Evolutionary conservation across 2,888 invertebrate genomes (phyloP), one percentile per base, ranked within the genome.

Genomic region (Drosophila paucipuncta): DNA sequence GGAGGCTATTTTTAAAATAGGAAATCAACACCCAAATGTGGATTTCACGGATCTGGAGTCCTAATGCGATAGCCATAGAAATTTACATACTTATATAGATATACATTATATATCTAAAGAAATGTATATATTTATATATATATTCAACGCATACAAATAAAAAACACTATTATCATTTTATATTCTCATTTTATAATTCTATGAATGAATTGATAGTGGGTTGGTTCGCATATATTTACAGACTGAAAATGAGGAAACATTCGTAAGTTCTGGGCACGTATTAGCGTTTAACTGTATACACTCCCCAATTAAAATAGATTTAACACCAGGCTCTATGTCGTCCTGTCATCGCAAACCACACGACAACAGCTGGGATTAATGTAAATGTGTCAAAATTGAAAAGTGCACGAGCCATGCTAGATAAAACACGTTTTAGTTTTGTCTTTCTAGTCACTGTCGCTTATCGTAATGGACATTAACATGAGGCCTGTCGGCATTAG

Each of bases 391-490:
- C 35, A 31, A 18, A 37, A 59, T 31, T 43, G 35, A 31, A 43
- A 43, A 59, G 30, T 43, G 16, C 22, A 31, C 31, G 43, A 58
- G 52, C 6, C 43, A 49, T 37, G 6, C 35, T 16, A 70, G 43
- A 59, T 53, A 41, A n/a, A 22, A 41, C 58, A 68, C 39, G 47
- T 49, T 59, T 31, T 57, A 33, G 22, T 69, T 55, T 69, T 55
- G 62, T 52, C n/a, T 28, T 16, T 47, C 22, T 52, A 39, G 37
- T 39, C 22, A 31, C n/a, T 47, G 31, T 61, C 50, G 37, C 60
- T 68, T 68, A 79, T 65, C 60, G 49, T 50, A 64, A 33, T 64
- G 76, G 62, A 75, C 76, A 80, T 80, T 66, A 69, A 50, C 62
- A 62, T 62, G 64, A 39, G 61, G 64, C 53, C 64, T 61, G 76